Evolutionary conservation across 2,113 vertebrate species (phyloP).

Genomic region (Clupea harengus): DNA sequence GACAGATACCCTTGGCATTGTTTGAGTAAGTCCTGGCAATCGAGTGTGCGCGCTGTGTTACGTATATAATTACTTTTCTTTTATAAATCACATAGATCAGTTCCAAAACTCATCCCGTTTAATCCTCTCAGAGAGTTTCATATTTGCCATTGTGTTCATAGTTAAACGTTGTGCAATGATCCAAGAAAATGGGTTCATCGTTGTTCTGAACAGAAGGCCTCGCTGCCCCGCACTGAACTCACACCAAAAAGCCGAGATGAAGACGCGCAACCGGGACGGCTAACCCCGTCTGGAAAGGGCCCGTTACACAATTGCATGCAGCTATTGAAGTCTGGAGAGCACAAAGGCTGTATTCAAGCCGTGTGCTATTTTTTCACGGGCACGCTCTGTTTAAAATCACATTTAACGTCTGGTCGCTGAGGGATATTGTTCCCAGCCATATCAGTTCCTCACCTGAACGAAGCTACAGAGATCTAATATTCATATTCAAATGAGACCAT

Average conservation of each 20-base stretch:
- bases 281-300: slow-evolving; percentile 1
- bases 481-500: slow-evolving; percentile 18
- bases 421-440: slow-evolving; percentile 17
- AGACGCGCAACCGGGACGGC: slow-evolving; percentile 11
- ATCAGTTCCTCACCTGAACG: slow-evolving; percentile 18
- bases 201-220: slow-evolving; percentile 15
- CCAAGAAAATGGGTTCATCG: not conserved
- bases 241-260: slow-evolving; percentile 16
- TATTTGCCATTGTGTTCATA: slow-evolving; percentile 11
- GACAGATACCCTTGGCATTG: slow-evolving; percentile 77
- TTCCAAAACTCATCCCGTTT: slow-evolving; percentile 6
- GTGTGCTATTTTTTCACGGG: slow-evolving; percentile 20
- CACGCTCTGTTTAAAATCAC: slow-evolving; percentile 19
- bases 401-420: slow-evolving; percentile 21
- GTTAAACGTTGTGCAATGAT: slow-evolving; percentile 16
- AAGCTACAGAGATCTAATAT: not conserved
- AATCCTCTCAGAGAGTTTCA: slow-evolving; percentile 19
- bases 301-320: slow-evolving; percentile 7
- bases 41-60: slow-evolving; percentile 49
- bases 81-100: slow-evolving; percentile 12
- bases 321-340: slow-evolving; percentile 20
- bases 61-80: slow-evolving; percentile 19
- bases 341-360: slow-evolving; percentile 26
- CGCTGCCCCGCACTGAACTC: slow-evolving; percentile 10
- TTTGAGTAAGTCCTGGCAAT: slow-evolving; percentile 79